Evolutionary conservation across 2,797 vertebrate genomes (phyloP).

Genomic region (Ispidina lecontei): DNA sequence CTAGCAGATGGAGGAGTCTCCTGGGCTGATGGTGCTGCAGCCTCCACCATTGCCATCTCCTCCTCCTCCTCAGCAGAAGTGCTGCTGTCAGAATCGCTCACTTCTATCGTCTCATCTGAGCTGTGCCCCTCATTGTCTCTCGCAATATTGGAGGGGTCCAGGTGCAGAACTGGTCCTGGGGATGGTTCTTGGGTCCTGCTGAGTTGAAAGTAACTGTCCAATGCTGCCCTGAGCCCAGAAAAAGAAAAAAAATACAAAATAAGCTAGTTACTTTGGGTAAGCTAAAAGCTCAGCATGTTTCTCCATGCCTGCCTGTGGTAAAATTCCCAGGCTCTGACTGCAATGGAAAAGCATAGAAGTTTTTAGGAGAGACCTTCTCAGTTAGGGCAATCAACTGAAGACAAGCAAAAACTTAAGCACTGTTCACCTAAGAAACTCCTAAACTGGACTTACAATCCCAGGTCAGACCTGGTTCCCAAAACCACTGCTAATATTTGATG

Average conservation of each 20-base stretch:
- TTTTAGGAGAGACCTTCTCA: neutral
- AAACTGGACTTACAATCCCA: neutral
- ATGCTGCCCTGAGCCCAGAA: slow-evolving; percentile 67
- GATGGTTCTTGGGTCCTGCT: slow-evolving; percentile 75
- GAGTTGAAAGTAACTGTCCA: slow-evolving; percentile 84
- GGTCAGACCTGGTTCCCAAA: neutral
- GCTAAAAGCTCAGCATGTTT: neutral
- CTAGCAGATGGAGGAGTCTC: neutral
- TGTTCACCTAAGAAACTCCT: neutral
- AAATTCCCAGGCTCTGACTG: neutral
- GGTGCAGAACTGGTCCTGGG: neutral
- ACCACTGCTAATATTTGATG: neutral
- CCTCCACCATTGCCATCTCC: slow-evolving; percentile 35
- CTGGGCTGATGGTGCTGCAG: neutral
- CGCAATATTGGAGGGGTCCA: fast-evolving
- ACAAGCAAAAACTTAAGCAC: neutral
- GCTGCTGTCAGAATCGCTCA: slow-evolving; percentile 78
- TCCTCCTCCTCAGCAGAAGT: slow-evolving; percentile 67
- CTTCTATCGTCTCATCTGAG: slow-evolving; percentile 76
- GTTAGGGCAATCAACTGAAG: neutral
- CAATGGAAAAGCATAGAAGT: neutral
- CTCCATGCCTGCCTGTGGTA: neutral
- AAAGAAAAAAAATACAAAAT: neutral
- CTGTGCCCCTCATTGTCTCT: slow-evolving; percentile 51
- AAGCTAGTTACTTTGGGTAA: neutral